Conservation (phyloP, 1,140 invertebrate species). For the Dermatophagoides farinae region DNA sequence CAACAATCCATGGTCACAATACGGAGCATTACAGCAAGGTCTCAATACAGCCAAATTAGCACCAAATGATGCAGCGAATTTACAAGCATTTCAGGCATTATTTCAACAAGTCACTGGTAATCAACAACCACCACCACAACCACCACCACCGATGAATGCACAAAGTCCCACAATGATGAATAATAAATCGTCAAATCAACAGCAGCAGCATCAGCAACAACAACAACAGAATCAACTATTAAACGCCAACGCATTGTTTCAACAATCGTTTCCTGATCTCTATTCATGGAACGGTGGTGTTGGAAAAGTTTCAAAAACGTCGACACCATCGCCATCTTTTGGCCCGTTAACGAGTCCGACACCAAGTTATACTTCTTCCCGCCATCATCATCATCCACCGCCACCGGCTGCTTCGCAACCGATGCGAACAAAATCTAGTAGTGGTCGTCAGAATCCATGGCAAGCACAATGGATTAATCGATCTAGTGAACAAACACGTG, state of each 20-base stretch:
- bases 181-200: background rate
- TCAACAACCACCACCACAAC: background rate
- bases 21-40: background rate
- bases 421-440: slow-evolving; percentile 6
- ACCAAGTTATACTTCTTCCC: background rate
- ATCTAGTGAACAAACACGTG: slow-evolving; percentile 72
- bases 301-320: background rate
- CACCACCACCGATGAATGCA: background rate
- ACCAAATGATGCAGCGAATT: background rate
- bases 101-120: slow-evolving; percentile 3
- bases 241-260: background rate
- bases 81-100: background rate
- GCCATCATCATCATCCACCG: background rate
- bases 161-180: background rate
- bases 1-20: background rate
- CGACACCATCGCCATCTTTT: slow-evolving; percentile 6
- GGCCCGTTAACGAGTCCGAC: background rate
- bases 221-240: background rate
- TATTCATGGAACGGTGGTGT: background rate
- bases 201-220: background rate
- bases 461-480: slow-evolving; percentile 86
- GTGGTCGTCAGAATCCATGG: slow-evolving; percentile 38
- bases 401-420: slow-evolving; percentile 2
- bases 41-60: background rate
- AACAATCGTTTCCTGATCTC: slow-evolving; percentile 1